These are phyloP conservation scores for Mactra quadrangularis DNA, from an alignment of 1,140 invertebrate species.

Conservation along the genomic window DNA sequence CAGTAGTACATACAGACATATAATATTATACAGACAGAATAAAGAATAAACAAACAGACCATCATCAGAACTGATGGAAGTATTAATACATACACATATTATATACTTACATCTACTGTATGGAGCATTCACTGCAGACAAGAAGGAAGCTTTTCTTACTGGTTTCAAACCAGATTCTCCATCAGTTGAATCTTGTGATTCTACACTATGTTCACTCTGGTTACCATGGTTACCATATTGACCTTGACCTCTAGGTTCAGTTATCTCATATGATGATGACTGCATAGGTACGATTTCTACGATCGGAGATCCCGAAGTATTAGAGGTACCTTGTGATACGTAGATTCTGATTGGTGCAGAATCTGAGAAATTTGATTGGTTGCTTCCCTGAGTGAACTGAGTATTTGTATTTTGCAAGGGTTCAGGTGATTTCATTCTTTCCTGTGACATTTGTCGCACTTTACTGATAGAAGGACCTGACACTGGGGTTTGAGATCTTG, in stretches of 20 bases:
- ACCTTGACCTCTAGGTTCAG: slow-evolving; percentile 24
- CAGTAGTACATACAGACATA: too few relatives aligned
- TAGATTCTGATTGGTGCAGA: slow-evolving; percentile 75
- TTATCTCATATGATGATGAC: slow-evolving; percentile 30
- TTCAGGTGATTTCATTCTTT: slow-evolving; percentile 55
- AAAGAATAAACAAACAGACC: too few relatives aligned
- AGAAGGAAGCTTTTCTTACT: slow-evolving; percentile 75
- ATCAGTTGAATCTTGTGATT: slow-evolving; percentile 33
- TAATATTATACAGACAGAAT: too few relatives aligned
- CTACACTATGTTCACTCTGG: slow-evolving; percentile 20
- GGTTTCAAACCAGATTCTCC: slow-evolving; percentile 62
- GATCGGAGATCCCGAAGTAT: slow-evolving; percentile 68
- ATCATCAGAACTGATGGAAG: too few relatives aligned
- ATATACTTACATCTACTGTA: slow-evolving; percentile 63
- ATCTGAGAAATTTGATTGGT: slow-evolving; percentile 65
- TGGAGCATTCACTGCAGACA: slow-evolving; percentile 74
- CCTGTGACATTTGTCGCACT: slow-evolving; percentile 55
- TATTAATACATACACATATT: too few relatives aligned
- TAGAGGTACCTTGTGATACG: slow-evolving; percentile 73
- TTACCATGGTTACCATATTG: slow-evolving; percentile 20
- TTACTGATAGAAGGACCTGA: slow-evolving; percentile 49
- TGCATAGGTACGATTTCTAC: slow-evolving; percentile 71
- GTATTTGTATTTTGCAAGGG: slow-evolving; percentile 26
- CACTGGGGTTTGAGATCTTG: slow-evolving; percentile 46
- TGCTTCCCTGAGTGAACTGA: slow-evolving; percentile 51